Conservation (phyloP, 2,888 invertebrate species). For the Melinopterus prodromus region DNA sequence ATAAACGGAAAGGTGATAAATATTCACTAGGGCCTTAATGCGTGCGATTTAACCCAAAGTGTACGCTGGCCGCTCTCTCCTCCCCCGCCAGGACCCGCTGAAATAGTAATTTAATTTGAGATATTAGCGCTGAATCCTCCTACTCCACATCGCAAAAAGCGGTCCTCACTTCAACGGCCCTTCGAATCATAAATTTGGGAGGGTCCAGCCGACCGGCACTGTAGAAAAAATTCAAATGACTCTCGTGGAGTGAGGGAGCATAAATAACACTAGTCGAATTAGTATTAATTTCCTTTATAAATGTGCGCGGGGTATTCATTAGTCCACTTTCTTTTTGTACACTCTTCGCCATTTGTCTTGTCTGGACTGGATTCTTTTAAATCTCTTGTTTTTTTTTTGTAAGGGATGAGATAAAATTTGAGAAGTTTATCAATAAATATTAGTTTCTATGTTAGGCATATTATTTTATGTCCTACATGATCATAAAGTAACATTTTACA, state of each 20-base stretch:
- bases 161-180: slow-evolving; percentile 4
- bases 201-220: neutral
- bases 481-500: no score
- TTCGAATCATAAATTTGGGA: neutral
- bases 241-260: neutral
- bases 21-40: neutral
- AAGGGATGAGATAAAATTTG: no score
- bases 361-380: no score
- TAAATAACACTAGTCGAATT: neutral
- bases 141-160: neutral
- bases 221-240: neutral
- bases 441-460: no score
- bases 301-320: neutral
- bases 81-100: neutral
- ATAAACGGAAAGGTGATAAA: neutral
- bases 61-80: neutral
- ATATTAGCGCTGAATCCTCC: neutral
- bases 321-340: neutral
- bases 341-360: neutral
- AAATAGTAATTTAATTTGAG: neutral
- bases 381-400: no score
- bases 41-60: neutral
- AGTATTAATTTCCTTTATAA: neutral
- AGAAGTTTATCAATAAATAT: no score
- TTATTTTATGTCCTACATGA: no score